Evolutionary conservation across 2,797 vertebrate species (phyloP).

Genomic region (Oophaga sylvatica): DNA sequence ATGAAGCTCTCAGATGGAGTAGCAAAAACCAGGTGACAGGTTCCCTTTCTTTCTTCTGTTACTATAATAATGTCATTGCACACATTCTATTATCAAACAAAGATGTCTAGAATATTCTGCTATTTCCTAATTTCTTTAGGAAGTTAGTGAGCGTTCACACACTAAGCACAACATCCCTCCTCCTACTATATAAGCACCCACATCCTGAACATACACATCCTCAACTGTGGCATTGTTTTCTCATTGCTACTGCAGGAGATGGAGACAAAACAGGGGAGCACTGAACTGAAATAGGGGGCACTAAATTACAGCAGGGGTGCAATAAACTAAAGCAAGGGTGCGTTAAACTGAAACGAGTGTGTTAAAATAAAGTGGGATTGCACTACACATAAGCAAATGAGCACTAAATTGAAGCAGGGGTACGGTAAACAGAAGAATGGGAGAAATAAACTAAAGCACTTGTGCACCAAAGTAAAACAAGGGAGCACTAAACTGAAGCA

Average conservation of each 20-base stretch:
- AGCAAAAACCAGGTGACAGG: too few species aligned
- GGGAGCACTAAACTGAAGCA: too few species aligned
- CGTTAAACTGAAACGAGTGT: too few species aligned
- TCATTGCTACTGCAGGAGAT: background rate
- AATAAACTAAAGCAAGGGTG: background rate
- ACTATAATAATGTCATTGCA: background rate
- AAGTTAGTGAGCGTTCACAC: background rate
- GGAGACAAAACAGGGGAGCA: background rate
- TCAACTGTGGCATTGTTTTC: background rate
- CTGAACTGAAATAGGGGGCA: background rate
- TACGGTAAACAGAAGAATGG: background rate
- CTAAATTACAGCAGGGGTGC: background rate
- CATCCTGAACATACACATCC: constrained; percentile 5
- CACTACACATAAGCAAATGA: too few species aligned
- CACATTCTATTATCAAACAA: background rate
- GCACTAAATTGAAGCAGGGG: background rate
- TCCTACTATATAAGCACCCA: background rate
- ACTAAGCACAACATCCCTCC: background rate
- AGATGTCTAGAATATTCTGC: background rate
- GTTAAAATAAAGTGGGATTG: too few species aligned
- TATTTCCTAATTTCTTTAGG: background rate
- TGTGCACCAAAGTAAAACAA: too few species aligned
- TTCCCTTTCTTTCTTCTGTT: too few species aligned
- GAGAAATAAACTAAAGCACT: too few species aligned
- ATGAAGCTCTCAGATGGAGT: too few species aligned